phyloP scores from a whole-genome alignment of 2,113 vertebrate species.

The Ascaphus truei region DNA sequence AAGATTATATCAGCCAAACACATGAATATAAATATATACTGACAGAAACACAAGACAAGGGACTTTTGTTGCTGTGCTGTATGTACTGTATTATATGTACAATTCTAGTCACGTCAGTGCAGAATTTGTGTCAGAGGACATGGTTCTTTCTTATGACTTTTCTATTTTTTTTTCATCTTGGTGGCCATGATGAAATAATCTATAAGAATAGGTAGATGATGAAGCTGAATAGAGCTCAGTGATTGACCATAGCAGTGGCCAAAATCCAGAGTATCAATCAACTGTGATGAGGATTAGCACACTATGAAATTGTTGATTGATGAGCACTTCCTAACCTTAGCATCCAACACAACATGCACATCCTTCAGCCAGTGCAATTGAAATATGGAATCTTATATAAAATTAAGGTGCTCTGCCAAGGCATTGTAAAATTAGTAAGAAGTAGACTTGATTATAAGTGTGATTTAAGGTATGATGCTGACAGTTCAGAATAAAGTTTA shows the following conservation, averaged over 20 bases:
- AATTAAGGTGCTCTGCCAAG: slow-evolving; percentile 29
- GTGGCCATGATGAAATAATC: slow-evolving; percentile 43
- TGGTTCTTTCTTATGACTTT: slow-evolving; percentile 41
- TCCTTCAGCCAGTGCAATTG: slow-evolving; percentile 39
- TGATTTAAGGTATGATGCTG: slow-evolving; percentile 44
- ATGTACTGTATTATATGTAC: slow-evolving; percentile 32
- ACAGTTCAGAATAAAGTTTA: slow-evolving; percentile 23
- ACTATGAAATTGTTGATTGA: slow-evolving; percentile 53
- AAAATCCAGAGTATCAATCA: slow-evolving; percentile 55
- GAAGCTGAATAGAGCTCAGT: slow-evolving; percentile 54
- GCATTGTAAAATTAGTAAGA: slow-evolving; percentile 46
- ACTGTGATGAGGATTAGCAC: slow-evolving; percentile 47
- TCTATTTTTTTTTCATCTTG: slow-evolving; percentile 43
- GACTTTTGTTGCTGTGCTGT: not conserved
- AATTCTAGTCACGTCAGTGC: slow-evolving; percentile 20
- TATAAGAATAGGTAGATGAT: slow-evolving; percentile 61
- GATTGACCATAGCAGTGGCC: slow-evolving; percentile 60
- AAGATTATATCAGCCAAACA: too few species aligned
- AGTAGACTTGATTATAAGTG: slow-evolving; percentile 42
- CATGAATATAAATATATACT: too few species aligned
- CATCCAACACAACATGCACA: slow-evolving; percentile 44
- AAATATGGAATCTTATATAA: slow-evolving; percentile 36
- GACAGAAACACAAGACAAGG: too few species aligned
- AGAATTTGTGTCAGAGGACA: slow-evolving; percentile 30
- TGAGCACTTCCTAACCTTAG: slow-evolving; percentile 50